Conservation (phyloP, 2,888 invertebrate species). For the Entomobrya proxima region DNA sequence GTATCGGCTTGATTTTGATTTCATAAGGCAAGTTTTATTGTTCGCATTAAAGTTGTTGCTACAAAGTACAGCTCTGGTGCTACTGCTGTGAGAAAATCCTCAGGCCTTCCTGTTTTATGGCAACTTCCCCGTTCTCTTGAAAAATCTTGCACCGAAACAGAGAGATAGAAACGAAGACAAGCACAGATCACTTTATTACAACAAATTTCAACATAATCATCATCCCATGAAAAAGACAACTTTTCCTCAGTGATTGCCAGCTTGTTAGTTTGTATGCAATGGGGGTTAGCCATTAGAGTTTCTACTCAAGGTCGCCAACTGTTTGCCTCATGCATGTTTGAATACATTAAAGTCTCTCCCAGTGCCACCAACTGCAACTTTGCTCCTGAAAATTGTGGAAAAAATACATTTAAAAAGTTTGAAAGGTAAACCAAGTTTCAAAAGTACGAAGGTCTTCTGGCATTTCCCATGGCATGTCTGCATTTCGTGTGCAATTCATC, state of each 20-base stretch:
- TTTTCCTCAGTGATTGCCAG: constrained; percentile 43
- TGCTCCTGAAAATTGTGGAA: neutral
- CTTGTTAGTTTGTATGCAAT: constrained; percentile 19
- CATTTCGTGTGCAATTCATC: neutral
- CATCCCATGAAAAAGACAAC: constrained; percentile 25
- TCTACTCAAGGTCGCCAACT: constrained; percentile 50
- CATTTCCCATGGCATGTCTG: neutral
- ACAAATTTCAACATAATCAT: constrained; percentile 28
- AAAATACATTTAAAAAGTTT: neutral
- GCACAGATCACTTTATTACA: constrained; percentile 41
- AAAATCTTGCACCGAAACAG: no score
- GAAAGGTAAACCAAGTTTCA: neutral
- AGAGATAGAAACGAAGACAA: neutral
- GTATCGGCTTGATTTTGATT: constrained; percentile 4
- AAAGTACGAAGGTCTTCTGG: neutral
- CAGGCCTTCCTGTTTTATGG: constrained; percentile 1
- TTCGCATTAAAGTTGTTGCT: constrained; percentile 6
- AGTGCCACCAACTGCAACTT: neutral
- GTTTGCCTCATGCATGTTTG: constrained; percentile 15
- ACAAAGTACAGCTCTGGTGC: neutral
- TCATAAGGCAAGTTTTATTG: neutral
- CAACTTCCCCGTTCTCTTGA: neutral
- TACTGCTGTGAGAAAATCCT: constrained; percentile 21
- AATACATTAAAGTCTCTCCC: neutral
- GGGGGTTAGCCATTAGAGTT: constrained; percentile 20